Percentiles rank a stretch among this genome's conserved stretches.
Evolutionary conservation across 1,140 invertebrate species (phyloP).

Genomic region (Drosophila santomea): DNA sequence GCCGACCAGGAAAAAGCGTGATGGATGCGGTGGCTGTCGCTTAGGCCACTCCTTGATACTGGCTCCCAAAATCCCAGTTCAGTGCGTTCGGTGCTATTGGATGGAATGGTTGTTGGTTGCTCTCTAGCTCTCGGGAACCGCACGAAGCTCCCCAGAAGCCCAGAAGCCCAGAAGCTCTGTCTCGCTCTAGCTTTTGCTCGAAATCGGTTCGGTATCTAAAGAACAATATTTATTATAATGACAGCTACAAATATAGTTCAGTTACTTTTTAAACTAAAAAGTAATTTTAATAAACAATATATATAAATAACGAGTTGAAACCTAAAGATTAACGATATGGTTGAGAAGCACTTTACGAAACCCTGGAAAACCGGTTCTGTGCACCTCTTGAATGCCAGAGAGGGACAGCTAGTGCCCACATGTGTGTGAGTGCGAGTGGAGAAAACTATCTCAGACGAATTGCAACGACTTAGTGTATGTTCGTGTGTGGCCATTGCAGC

Average conservation of each 20-base stretch:
- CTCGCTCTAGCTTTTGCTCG: slow-evolving; percentile 13
- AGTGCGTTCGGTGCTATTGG: slow-evolving; percentile 83
- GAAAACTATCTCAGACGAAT: slow-evolving; percentile 42
- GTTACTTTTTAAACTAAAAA: not conserved
- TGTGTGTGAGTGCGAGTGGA: slow-evolving; percentile 34
- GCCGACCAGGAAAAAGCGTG: slow-evolving; percentile 35
- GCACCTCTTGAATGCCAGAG: slow-evolving; percentile 61
- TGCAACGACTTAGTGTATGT: slow-evolving; percentile 11
- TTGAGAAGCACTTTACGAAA: slow-evolving; percentile 26
- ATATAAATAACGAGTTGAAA: not conserved
- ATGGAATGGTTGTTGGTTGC: slow-evolving; percentile 74
- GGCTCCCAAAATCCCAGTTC: slow-evolving; percentile 43
- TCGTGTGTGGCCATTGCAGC: slow-evolving; percentile 43
- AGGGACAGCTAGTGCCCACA: slow-evolving; percentile 56
- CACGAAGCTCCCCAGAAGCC: slow-evolving; percentile 64
- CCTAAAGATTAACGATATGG: not conserved
- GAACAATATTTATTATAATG: not conserved
- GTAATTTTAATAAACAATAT: too few relatives aligned
- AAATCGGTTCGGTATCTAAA: slow-evolving; percentile 1
- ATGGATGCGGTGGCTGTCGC: slow-evolving; percentile 55
- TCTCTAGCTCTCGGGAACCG: slow-evolving; percentile 57
- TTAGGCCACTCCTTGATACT: slow-evolving; percentile 66
- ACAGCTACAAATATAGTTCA: not conserved
- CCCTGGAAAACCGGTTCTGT: slow-evolving; percentile 68
- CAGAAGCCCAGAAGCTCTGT: slow-evolving; percentile 29